Evolutionary conservation across 2,797 vertebrate species (phyloP), one percentile per base, ranked within the genome.

Genomic region (Aeoliscus strigatus): DNA sequence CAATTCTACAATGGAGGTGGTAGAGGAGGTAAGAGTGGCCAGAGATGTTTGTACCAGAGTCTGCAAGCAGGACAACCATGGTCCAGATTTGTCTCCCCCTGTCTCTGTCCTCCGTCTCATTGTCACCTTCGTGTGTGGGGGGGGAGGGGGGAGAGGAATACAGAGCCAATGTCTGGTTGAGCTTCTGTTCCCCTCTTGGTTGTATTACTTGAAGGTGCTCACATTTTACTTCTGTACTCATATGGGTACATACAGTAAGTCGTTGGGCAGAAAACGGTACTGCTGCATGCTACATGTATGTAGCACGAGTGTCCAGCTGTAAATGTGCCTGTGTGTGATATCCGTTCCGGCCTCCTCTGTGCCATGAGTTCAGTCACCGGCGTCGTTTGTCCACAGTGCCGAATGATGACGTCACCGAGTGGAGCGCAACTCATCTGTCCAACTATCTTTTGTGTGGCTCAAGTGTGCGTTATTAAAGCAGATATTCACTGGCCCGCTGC

Each of bases 1-100:
- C 89, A 88, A 34, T 89, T 90, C 88, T 89, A 89, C 89, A 90
- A 90, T 87, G 89, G 89, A 77, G 88, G 86, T 82, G 88, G 88
- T 87, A 88, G 86, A 90, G 88, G 89, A 90, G 89, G 89, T 90
- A 90, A 90, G 89, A 78, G 33, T 70, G 77, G 81, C 49, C 58
- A 66, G 26, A 62, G 59, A 67, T 40, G 15, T 61, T 48, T 32
- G n/a, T 51, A 11, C 49, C 64, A 63, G 45, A 57, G 59, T 65
- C 45, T 68, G 35, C 40, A 68, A 72, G 67, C 58, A 50, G 55
- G 62, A 69, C 54, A 43, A 21, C 49, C 21, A 3, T 54, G 32
- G 49, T 63, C 62, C 51, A 39, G 45, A 69, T 54, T 27, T 61
- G 63, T 57, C 53, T 32, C 45, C 51, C 45, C 18, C 42, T 66